phyloP scores from a whole-genome alignment of 2,888 invertebrate species.

The Agrilus biguttatus region DNA sequence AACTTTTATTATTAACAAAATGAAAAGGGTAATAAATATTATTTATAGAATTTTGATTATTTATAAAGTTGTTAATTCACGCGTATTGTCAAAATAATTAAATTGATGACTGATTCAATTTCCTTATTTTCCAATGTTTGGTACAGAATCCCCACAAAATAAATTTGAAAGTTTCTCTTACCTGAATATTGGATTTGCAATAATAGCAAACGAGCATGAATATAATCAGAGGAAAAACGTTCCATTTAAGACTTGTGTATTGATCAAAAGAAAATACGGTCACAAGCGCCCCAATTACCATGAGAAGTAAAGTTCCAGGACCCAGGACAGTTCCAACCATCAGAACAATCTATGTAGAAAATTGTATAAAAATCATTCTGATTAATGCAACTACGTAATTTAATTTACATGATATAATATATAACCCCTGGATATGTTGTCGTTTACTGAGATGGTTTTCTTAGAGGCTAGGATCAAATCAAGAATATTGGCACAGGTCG shows the following conservation, averaged over 20 bases:
- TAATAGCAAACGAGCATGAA: constrained; percentile 55
- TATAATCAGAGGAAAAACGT: constrained; percentile 49
- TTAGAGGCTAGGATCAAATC: constrained; percentile 71
- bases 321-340: constrained; percentile 66
- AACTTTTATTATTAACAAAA: no score
- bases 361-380: constrained; percentile 32
- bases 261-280: constrained; percentile 62
- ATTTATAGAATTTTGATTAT: no score
- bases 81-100: no score
- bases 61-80: no score
- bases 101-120: no score
- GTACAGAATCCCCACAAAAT: no score
- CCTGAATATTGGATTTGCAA: constrained; percentile 53
- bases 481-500: constrained; percentile 88
- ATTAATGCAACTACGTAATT: not conserved
- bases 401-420: constrained; percentile 50
- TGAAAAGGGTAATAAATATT: no score
- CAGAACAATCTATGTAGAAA: constrained; percentile 35
- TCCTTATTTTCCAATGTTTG: no score
- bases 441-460: constrained; percentile 67
- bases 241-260: constrained; percentile 48
- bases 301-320: constrained; percentile 69
- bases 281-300: constrained; percentile 71
- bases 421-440: constrained; percentile 74
- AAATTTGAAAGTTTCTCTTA: constrained; percentile 17